Conservation (phyloP, 2,888 invertebrate species). For the Drosophila paranaensis region DNA sequence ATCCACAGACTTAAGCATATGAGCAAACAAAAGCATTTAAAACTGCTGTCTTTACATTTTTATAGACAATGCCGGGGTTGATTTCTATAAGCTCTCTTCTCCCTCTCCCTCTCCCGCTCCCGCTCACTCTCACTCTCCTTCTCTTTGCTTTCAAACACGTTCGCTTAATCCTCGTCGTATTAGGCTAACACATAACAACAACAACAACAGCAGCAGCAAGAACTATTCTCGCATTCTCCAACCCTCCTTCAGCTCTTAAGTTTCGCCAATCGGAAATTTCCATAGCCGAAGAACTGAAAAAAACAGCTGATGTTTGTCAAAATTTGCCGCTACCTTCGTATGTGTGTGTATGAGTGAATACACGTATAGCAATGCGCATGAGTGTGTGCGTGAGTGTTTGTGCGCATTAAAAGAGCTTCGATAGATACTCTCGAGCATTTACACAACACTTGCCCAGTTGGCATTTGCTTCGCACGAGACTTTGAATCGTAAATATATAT, state of each 20-base stretch:
- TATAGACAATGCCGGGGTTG: constrained; percentile 22
- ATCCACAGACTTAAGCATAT: background rate
- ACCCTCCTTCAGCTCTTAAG: constrained; percentile 7
- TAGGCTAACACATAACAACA: too few species aligned
- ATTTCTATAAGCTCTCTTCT: constrained; percentile 25
- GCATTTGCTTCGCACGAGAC: constrained; percentile 50
- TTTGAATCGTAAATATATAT: constrained; percentile 21
- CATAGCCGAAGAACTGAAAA: constrained; percentile 46
- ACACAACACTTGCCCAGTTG: constrained; percentile 50
- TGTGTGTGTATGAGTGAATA: background rate
- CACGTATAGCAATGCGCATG: background rate
- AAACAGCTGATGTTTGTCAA: constrained; percentile 74
- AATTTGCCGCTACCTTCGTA: constrained; percentile 39
- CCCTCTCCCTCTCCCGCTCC: constrained; percentile 18
- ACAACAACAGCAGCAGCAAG: constrained; percentile 4
- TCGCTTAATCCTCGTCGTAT: constrained; percentile 33
- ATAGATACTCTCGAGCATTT: constrained; percentile 31
- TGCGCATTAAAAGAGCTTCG: constrained; percentile 16
- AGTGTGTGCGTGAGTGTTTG: constrained; percentile 15
- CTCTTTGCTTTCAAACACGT: background rate
- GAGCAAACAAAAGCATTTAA: constrained; percentile 25
- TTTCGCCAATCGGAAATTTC: constrained; percentile 69
- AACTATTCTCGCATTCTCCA: background rate
- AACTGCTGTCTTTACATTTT: constrained; percentile 48
- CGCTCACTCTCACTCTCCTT: constrained; percentile 21